phyloP scores from a whole-genome alignment of 2,797 vertebrate genomes.

The Acridotheres tristis region DNA sequence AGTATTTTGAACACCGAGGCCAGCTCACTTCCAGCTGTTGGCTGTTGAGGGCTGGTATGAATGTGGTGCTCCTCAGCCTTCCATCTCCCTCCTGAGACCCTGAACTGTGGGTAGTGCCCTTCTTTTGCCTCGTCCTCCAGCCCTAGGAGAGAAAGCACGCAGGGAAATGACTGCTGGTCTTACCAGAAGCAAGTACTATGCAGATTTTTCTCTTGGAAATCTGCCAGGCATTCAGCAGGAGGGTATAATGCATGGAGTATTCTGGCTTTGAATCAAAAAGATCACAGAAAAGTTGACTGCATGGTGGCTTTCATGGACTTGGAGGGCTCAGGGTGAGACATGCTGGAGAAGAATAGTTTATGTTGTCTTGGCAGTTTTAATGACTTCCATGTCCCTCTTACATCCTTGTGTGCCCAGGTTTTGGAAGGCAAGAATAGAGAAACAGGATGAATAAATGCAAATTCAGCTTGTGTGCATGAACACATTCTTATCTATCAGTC shows the following conservation, averaged over 20 bases:
- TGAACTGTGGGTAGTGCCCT: background rate
- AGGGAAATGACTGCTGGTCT: background rate
- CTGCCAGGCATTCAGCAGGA: background rate
- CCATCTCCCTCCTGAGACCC: background rate
- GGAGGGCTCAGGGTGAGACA: background rate
- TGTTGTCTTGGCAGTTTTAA: background rate
- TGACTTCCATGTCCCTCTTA: background rate
- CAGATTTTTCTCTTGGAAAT: constrained; percentile 23
- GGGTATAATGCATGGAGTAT: background rate
- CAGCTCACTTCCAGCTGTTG: background rate
- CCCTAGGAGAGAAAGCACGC: background rate
- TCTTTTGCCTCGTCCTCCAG: background rate
- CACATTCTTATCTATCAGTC: background rate
- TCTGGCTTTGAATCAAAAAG: constrained; percentile 18
- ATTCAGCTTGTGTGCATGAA: background rate
- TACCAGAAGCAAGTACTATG: background rate
- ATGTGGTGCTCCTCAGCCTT: fast-evolving
- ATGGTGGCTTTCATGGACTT: background rate
- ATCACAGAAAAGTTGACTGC: constrained; percentile 14
- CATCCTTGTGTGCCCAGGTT: background rate
- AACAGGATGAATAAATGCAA: background rate
- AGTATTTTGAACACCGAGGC: fast-evolving
- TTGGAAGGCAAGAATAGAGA: background rate
- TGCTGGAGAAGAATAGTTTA: background rate
- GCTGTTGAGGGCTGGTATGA: background rate